Evolutionary conservation across 2,888 invertebrate genomes (phyloP).

Genomic region (Drosophila leonis): DNA sequence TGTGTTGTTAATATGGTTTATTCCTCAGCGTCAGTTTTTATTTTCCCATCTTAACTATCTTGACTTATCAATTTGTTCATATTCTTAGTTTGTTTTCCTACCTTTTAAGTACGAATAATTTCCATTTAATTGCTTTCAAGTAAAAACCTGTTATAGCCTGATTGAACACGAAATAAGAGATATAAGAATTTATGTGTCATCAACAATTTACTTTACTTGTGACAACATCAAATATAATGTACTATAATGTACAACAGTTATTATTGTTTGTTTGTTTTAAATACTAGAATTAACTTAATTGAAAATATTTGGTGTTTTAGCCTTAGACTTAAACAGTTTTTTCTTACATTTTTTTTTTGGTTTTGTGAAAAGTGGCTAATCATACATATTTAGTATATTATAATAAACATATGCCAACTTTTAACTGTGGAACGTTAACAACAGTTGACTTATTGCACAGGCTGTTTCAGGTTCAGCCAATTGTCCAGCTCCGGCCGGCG

Average conservation of each 20-base stretch:
- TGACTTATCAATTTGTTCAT: neutral
- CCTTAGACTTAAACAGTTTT: conserved; percentile 39
- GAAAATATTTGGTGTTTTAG: conserved; percentile 73
- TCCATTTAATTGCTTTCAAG: neutral
- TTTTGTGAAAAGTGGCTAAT: conserved; percentile 22
- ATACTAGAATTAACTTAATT: conserved; percentile 52
- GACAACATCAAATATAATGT: conserved; percentile 18
- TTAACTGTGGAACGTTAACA: conserved; percentile 6
- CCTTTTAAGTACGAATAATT: neutral
- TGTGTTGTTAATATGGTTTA: neutral
- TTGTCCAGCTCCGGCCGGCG: conserved; percentile 2
- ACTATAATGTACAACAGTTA: conserved; percentile 16
- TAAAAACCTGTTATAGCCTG: neutral
- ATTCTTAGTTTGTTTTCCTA: neutral
- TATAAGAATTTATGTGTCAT: neutral
- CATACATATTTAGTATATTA: conserved; percentile 17
- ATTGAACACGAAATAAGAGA: neutral
- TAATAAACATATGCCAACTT: conserved; percentile 17
- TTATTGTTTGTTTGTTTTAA: conserved; percentile 8
- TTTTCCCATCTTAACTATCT: neutral
- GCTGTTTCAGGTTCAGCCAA: conserved; percentile 15
- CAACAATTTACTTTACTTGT: conserved; percentile 43
- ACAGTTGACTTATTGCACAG: conserved; percentile 29
- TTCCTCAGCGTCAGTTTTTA: neutral
- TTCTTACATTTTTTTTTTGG: conserved; percentile 1